Conservation (phyloP, 2,113 vertebrate species). For the Tetraodon nigroviridis region DNA sequence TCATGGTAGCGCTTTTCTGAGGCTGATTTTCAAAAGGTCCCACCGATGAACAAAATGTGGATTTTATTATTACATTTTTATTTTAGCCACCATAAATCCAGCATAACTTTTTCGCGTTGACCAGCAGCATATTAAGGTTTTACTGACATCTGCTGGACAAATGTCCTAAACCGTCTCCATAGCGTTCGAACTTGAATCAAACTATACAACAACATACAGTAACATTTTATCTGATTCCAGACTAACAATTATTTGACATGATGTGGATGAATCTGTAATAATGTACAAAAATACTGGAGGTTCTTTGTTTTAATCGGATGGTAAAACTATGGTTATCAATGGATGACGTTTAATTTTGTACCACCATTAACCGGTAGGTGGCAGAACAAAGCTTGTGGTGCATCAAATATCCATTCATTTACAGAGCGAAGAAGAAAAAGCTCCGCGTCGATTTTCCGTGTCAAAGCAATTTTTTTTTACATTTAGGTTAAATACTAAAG, state of each 20-base stretch:
- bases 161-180: not conserved
- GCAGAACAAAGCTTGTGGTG: not conserved
- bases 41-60: no score
- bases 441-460: not conserved
- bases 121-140: conserved; percentile 6
- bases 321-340: no score
- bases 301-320: no score
- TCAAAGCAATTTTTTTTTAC: not conserved
- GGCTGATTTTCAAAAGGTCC: no score
- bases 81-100: no score
- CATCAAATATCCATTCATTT: not conserved
- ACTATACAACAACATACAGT: not conserved
- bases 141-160: conserved; percentile 52
- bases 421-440: conserved; percentile 15
- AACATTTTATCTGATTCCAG: not conserved
- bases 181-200: not conserved
- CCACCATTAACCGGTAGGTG: not conserved
- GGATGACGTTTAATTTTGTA: not conserved
- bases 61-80: no score
- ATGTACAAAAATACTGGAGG: no score
- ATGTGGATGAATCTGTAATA: no score
- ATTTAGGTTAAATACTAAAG: no score
- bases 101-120: not conserved
- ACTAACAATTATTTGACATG: not conserved
- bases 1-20: no score